These are phyloP conservation scores for Mirounga angustirostris DNA, from an alignment of 2,113 vertebrate species.

Conservation along the genomic window DNA sequence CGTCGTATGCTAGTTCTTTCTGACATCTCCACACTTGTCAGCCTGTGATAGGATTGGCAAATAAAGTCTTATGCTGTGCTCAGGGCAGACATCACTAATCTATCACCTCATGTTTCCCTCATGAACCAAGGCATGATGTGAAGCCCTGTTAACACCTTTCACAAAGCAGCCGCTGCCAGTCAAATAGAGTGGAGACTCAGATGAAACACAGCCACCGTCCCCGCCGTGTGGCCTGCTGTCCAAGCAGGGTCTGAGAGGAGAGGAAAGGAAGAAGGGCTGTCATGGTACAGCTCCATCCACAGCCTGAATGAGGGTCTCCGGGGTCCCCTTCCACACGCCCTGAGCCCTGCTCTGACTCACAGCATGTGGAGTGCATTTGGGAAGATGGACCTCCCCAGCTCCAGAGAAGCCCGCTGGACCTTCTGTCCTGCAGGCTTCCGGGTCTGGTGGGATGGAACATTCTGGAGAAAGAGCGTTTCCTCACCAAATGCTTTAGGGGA, in stretches of 20 bases:
- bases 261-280: not conserved
- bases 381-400: not conserved
- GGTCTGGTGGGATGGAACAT: not conserved
- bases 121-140: not conserved
- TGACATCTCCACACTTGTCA: not conserved
- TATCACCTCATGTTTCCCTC: not conserved
- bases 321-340: not conserved
- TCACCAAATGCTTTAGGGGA: conserved; percentile 11
- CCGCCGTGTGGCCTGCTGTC: not conserved
- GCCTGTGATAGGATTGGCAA: not conserved
- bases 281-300: no score
- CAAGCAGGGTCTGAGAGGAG: not conserved
- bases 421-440: not conserved
- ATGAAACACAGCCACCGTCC: not conserved
- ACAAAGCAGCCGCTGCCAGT: not conserved
- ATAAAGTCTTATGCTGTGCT: not conserved
- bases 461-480: conserved; percentile 27
- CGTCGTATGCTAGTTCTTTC: not conserved
- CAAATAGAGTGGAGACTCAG: not conserved
- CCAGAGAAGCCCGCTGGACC: not conserved
- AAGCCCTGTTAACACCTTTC: not conserved
- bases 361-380: rapidly evolving
- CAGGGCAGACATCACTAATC: not conserved
- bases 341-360: not conserved
- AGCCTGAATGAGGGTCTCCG: not conserved